phyloP scores from a whole-genome alignment of 2,888 invertebrate species.

The Phanerotoma sp. region DNA sequence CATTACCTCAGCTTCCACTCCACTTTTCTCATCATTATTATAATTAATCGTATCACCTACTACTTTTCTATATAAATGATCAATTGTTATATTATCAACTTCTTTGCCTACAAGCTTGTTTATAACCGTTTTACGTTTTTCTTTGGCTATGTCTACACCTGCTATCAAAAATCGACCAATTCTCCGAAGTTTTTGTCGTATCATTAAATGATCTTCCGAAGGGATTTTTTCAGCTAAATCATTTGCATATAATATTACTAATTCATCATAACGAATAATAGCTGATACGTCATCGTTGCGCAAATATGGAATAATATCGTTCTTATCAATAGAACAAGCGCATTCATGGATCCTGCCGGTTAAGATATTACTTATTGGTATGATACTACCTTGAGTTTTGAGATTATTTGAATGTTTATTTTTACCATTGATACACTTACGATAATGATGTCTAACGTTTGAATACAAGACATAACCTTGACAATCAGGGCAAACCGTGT shows the following conservation, averaged over 20 bases:
- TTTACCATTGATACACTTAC: not conserved
- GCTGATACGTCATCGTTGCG: not conserved
- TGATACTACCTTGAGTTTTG: not conserved
- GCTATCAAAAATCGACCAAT: not conserved
- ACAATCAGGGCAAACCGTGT: not conserved
- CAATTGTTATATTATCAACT: too few relatives aligned
- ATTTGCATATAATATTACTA: conserved; percentile 7
- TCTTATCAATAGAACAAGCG: not conserved
- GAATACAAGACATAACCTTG: not conserved
- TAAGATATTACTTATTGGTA: not conserved
- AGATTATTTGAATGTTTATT: not conserved
- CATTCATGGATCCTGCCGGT: not conserved
- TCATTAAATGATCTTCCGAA: conserved; percentile 1
- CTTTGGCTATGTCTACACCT: not conserved
- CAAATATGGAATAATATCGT: conserved; percentile 2
- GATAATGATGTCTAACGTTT: conserved; percentile 1
- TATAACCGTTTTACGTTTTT: too few relatives aligned
- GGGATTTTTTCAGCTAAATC: conserved; percentile 1
- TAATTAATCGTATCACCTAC: too few relatives aligned
- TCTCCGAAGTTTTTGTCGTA: not conserved
- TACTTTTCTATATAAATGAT: too few relatives aligned
- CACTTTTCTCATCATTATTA: too few relatives aligned
- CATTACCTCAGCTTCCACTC: too few relatives aligned
- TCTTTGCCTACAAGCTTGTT: too few relatives aligned
- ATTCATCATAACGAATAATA: conserved; percentile 5